phyloP scores from a whole-genome alignment of 2,113 vertebrate species.

The Fulica atra region DNA sequence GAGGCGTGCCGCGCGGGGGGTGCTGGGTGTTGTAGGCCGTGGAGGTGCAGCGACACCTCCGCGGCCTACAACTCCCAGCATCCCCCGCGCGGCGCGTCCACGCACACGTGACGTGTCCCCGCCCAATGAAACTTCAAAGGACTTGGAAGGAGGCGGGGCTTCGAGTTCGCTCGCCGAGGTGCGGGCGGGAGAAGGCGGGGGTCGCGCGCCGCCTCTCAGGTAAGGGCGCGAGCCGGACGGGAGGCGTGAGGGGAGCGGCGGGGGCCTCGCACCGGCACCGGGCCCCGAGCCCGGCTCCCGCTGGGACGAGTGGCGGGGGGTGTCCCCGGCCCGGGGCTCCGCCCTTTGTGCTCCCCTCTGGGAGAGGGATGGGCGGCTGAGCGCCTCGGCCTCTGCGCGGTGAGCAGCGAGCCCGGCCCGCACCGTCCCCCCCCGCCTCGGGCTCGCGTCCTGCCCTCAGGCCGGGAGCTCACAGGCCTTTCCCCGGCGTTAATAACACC shows the following conservation, averaged over 20 bases:
- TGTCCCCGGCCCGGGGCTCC: too few species aligned
- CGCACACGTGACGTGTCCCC: background rate
- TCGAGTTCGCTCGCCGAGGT: background rate
- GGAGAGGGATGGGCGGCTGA: too few species aligned
- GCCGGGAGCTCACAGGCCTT: background rate
- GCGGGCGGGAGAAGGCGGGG: background rate
- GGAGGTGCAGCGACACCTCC: accelerated
- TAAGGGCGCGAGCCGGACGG: too few species aligned
- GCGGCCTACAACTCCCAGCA: background rate
- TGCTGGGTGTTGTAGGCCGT: background rate
- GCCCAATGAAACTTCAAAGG: too few species aligned
- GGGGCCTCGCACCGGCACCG: background rate
- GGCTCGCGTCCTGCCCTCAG: background rate
- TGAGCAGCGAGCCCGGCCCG: background rate
- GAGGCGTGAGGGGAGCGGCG: background rate
- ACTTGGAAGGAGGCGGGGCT: background rate
- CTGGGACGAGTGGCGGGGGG: too few species aligned
- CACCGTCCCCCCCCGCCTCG: background rate
- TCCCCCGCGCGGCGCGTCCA: background rate
- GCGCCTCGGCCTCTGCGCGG: too few species aligned
- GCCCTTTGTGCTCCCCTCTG: too few species aligned
- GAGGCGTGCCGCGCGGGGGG: background rate
- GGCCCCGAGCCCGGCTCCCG: too few species aligned
- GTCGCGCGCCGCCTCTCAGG: too few species aligned
- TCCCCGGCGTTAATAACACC: too few species aligned